Evolutionary conservation across 2,888 invertebrate species (phyloP), one percentile per base, ranked within the genome.

Genomic region (Therioaphis trifolii): DNA sequence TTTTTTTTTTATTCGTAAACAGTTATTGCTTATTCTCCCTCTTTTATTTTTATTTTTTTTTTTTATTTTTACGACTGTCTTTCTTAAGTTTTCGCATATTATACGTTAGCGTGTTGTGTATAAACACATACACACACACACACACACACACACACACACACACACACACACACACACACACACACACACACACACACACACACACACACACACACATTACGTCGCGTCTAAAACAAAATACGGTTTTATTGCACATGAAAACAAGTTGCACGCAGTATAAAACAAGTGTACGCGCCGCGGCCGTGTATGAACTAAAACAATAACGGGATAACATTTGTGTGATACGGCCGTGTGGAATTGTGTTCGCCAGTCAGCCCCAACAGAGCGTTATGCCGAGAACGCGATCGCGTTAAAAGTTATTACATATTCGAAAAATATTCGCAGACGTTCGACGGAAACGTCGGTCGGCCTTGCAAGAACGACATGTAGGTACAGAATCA

Each of bases 311-410:
- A 21, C 58, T 21, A 21, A 58, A 58, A 71, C 27, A 18, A 71
- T 71, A 71, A 71, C 35, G 7, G 15, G 46, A 71, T 27, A 71
- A 71, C 27, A 18, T 46, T 71, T 46, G 27, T 46, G 27, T 27
- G 24, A 40, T 69, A 69, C 27, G 27, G 18, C 11, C 35, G 35
- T 15, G 18, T 46, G 18, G 18, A 40, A 71, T 71, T 27, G 58
- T 58, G 12, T 71, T n/a, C n/a, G n/a, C n/a, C n/a, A n/a, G 15
- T 24, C 9, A 46, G 69, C 69, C 69, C 69, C 69, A 9, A 71
- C 14, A 21, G 21, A 24, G 46, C 18, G 66, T 27, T 46, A 27
- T 12, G 24, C 18, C 5, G 24, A 4, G 69, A 46, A 71, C 9
- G 46, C 46, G 11, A 7, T 46, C 27, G 43, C 27, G 11, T 27